Percentiles rank a stretch among this genome's conserved stretches.
These are phyloP conservation scores for Maccullochella peelii DNA, from an alignment of 2,113 vertebrate genomes.

Conservation along the genomic window DNA sequence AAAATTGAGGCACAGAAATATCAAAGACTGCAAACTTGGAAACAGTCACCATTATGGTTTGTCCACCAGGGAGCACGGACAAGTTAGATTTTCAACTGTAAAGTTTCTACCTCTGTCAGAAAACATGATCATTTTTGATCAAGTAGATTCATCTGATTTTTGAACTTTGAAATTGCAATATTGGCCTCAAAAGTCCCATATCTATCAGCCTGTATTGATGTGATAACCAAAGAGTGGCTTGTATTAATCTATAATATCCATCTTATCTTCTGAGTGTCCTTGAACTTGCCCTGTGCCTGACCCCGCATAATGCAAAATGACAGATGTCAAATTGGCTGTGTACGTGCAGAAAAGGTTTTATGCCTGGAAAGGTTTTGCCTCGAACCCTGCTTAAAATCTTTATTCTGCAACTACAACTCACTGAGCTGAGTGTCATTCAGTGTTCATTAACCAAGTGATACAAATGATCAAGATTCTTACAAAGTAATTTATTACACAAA, in stretches of 20 bases:
- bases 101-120: too few relatives aligned
- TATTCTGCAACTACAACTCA: constrained; percentile 2
- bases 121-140: too few relatives aligned
- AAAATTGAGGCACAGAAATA: background rate
- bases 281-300: constrained; percentile 1
- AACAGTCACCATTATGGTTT: background rate
- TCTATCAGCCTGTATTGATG: constrained; percentile 1
- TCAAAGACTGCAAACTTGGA: background rate
- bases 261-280: background rate
- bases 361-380: background rate
- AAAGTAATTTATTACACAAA: constrained; percentile 88
- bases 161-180: background rate
- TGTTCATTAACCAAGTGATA: constrained; percentile 41
- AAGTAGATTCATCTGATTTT: background rate
- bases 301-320: background rate
- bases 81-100: constrained; percentile 21
- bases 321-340: background rate
- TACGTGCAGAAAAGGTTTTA: background rate
- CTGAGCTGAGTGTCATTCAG: background rate
- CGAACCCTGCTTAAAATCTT: background rate
- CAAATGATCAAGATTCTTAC: constrained; percentile 74
- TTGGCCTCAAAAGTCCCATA: background rate
- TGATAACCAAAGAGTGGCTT: constrained; percentile 8
- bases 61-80: constrained; percentile 34
- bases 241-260: constrained; percentile 22